These are phyloP conservation scores for Mormyrus hasselquistii DNA, from an alignment of 2,797 vertebrate species.

Conservation along the genomic window DNA sequence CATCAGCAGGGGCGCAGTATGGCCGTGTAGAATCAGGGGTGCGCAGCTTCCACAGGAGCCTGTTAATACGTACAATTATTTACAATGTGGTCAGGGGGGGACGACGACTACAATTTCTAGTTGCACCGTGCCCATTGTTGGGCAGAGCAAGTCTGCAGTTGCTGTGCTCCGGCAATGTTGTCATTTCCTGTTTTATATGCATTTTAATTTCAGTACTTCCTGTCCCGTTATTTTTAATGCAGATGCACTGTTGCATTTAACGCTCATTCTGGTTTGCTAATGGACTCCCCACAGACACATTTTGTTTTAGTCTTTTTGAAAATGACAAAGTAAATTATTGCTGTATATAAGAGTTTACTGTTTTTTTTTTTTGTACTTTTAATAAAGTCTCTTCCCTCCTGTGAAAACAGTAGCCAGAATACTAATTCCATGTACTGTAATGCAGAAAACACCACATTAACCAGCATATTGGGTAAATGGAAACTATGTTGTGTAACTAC, in stretches of 20 bases:
- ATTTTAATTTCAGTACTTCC: constrained; percentile 86
- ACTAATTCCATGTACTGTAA: background rate
- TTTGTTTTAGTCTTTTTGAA: constrained; percentile 63
- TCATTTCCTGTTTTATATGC: constrained; percentile 51
- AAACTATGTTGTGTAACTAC: background rate
- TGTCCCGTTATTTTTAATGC: constrained; percentile 68
- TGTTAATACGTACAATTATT: background rate
- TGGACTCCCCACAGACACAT: constrained; percentile 66
- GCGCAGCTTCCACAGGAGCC: background rate
- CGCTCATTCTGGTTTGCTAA: constrained; percentile 67
- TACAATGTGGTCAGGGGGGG: background rate
- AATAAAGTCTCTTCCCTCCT: constrained; percentile 72
- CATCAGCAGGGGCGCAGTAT: background rate
- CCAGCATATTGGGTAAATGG: background rate
- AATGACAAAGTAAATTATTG: constrained; percentile 84
- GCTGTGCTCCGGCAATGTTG: background rate
- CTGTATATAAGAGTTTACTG: constrained; percentile 69
- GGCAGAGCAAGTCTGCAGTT: background rate
- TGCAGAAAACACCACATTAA: background rate
- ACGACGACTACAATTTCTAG: background rate
- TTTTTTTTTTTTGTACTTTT: constrained; percentile 78
- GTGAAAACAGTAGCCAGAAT: constrained; percentile 21
- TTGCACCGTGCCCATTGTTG: background rate
- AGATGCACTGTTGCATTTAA: constrained; percentile 84
- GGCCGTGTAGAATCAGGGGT: background rate